Evolutionary conservation across 92 coral and sea anemone species (phyloP).

Genomic region (Montipora capitata): DNA sequence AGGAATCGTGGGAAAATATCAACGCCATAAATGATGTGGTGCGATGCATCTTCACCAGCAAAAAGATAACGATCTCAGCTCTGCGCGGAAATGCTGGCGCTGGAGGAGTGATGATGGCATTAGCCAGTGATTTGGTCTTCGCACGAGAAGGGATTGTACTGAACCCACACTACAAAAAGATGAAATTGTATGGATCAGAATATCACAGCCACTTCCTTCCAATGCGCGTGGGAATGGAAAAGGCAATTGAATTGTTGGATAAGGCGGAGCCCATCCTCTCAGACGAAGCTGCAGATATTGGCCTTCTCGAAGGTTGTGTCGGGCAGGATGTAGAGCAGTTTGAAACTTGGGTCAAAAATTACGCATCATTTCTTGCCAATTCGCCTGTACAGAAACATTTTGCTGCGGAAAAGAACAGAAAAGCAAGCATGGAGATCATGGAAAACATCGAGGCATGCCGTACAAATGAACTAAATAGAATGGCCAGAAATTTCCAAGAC

Average conservation of each 20-base stretch:
- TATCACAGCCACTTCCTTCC: conserved; percentile 86
- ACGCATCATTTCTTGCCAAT: conserved; percentile 36
- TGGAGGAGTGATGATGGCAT: conserved; percentile 89
- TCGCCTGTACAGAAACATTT: conserved; percentile 25
- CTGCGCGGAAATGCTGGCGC: conserved; percentile 89
- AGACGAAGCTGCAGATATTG: conserved; percentile 67
- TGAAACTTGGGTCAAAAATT: conserved; percentile 39
- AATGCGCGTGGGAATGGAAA: conserved; percentile 70
- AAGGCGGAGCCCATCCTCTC: conserved; percentile 65
- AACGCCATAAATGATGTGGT: conserved; percentile 86
- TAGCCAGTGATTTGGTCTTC: conserved; percentile 82
- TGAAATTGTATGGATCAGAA: conserved; percentile 85
- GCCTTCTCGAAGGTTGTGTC: conserved; percentile 58
- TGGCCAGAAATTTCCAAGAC: conserved; percentile 76
- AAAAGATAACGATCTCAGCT: conserved; percentile 83
- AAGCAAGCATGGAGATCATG: conserved; percentile 44
- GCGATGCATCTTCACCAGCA: conserved; percentile 69
- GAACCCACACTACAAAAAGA: conserved; percentile 84
- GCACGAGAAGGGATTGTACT: conserved; percentile 86
- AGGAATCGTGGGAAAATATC: conserved; percentile 85
- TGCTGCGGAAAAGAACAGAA: conserved; percentile 33
- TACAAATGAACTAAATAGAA: conserved; percentile 54
- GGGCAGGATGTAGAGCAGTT: conserved; percentile 55
- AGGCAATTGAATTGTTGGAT: conserved; percentile 55
- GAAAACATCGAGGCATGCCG: conserved; percentile 64